Evolutionary conservation across 1,140 invertebrate genomes (phyloP).

Genomic region (Saccostrea echinata): DNA sequence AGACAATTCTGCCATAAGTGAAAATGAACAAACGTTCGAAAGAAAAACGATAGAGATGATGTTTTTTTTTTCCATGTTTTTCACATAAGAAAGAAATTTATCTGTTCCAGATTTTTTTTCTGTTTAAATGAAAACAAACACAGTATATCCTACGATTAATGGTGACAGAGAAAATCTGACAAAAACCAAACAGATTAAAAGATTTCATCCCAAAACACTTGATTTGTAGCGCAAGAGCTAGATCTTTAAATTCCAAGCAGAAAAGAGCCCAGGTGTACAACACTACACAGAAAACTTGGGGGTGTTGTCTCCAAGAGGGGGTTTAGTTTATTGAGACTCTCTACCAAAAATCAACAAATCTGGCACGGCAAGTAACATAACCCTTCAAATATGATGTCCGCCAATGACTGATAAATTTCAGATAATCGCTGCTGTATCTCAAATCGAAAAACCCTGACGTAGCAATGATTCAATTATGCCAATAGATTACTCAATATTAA

Average conservation of each 20-base stretch:
- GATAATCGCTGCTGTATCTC: not conserved
- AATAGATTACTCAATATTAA: not conserved
- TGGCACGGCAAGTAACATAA: slow-evolving; percentile 10
- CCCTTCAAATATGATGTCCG: slow-evolving; percentile 19
- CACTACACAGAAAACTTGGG: not conserved
- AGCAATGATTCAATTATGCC: not conserved
- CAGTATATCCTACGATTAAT: not conserved
- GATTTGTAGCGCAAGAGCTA: slow-evolving; percentile 6
- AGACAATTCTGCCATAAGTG: not conserved
- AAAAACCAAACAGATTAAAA: not conserved
- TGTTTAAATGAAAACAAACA: not conserved
- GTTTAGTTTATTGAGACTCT: not conserved
- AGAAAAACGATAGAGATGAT: not conserved
- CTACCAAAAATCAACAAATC: not conserved
- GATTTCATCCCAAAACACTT: not conserved
- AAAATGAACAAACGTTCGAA: not conserved
- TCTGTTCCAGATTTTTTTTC: not conserved
- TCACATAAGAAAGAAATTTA: not conserved
- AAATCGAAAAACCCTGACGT: not conserved
- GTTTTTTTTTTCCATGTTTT: not conserved
- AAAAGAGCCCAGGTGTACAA: slow-evolving; percentile 11
- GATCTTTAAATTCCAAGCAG: not conserved
- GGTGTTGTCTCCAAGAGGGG: not conserved
- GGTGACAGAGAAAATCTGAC: not conserved
- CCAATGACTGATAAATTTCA: slow-evolving; percentile 27